A percentile compares a stretch with the other conserved stretches of the same genome.
These are phyloP conservation scores for Lucinisca nassula DNA, from an alignment of 2,888 invertebrate species.

Conservation along the genomic window DNA sequence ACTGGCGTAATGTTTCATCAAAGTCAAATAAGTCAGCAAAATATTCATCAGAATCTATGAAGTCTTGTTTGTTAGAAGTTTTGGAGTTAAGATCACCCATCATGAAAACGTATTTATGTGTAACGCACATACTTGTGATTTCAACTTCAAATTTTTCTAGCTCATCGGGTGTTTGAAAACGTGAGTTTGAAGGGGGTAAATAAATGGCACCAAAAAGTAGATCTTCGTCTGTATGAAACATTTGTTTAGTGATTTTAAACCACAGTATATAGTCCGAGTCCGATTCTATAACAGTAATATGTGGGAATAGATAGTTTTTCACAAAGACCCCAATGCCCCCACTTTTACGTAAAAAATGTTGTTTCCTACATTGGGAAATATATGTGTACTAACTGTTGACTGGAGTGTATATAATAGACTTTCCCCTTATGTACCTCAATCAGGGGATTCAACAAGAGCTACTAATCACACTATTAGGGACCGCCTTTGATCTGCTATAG, in stretches of 20 bases:
- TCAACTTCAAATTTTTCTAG: constrained; percentile 14
- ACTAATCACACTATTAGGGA: no score
- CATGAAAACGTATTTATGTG: neutral
- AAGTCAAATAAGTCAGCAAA: neutral
- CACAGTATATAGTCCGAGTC: neutral
- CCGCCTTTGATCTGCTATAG: no score
- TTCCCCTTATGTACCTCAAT: no score
- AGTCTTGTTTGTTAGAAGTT: constrained; percentile 14
- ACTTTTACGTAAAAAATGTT: constrained; percentile 9
- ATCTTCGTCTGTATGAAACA: neutral
- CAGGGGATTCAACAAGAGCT: no score
- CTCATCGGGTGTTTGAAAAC: neutral
- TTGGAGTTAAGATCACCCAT: constrained; percentile 6
- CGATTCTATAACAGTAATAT: neutral
- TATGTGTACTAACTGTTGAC: no score
- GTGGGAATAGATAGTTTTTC: neutral
- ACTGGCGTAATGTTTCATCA: neutral
- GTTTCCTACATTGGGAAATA: neutral
- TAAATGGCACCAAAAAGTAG: neutral
- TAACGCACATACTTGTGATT: neutral
- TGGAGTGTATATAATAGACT: no score
- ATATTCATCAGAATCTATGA: constrained; percentile 3
- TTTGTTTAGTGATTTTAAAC: neutral
- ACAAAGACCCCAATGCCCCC: constrained; percentile 23
- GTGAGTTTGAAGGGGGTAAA: neutral